Evolutionary conservation across 2,113 vertebrate species (phyloP).

Genomic region (Uria aalge): DNA sequence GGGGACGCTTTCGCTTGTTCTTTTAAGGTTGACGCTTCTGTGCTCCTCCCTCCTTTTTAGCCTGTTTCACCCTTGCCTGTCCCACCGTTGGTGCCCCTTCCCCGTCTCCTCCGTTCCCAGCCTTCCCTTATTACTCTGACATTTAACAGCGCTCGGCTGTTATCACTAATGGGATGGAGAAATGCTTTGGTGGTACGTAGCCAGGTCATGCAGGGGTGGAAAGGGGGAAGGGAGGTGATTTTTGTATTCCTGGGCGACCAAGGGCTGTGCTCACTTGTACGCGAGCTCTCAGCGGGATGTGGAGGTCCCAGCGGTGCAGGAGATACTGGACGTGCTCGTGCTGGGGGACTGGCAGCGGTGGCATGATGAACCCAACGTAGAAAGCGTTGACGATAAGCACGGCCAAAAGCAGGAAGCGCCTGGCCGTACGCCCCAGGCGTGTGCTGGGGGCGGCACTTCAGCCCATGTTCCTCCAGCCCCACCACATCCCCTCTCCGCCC

Average conservation of each 20-base stretch:
- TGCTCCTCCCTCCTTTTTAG: not conserved
- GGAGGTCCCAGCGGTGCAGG: accelerated
- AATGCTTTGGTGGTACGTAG: not conserved
- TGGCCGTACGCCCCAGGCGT: accelerated
- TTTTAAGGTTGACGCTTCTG: not conserved
- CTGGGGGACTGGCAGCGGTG: not conserved
- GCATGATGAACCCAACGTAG: accelerated
- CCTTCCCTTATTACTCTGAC: not conserved
- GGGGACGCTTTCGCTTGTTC: not conserved
- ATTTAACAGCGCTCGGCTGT: not conserved
- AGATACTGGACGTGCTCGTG: not conserved
- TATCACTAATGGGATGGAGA: not conserved
- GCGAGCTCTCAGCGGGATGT: not conserved
- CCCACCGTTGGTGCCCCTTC: not conserved
- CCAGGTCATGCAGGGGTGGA: not conserved
- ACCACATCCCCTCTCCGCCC: constrained; percentile 8
- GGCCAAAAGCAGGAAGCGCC: not conserved
- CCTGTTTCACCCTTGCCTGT: not conserved
- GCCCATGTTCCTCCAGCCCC: not conserved
- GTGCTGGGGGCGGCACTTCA: not conserved
- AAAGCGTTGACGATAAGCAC: accelerated
- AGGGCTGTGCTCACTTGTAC: not conserved
- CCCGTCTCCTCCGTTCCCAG: not conserved
- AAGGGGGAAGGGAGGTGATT: not conserved
- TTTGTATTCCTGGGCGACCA: accelerated